Evolutionary conservation across 92 coral and sea anemone genomes (phyloP), one percentile per base, ranked within the genome.

Genomic region (Bergia sp.): DNA sequence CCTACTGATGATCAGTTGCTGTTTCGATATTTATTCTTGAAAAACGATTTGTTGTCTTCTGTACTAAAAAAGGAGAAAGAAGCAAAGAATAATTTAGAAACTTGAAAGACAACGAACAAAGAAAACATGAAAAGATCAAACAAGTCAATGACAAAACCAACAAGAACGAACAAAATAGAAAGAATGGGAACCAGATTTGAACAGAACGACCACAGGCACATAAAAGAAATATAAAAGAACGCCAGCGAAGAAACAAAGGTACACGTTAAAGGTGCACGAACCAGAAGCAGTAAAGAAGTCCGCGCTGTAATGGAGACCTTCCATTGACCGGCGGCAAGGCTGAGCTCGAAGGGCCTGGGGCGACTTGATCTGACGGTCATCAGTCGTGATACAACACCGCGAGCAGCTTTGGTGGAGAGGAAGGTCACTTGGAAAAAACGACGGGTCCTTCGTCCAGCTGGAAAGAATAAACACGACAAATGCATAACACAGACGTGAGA

Each of bases 281-380:
- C 87, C 87, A 84, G 66, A 50, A 84, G 87, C 79, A 84, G 65
- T 71, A 84, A 84, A 8, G 79, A 71, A 67, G 87, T 84, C 66
- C 16, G 42, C 20, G 79, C 39, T 15, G 43, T 45, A 5, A 84
- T 84, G 3, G 79, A 84, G 43, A 84, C 58, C 72, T 13, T 45
- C 87, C 87, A 84, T 37, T 84, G 77, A 45, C 87, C 87, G 10
- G 79, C 45, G 8, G 58, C 44, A 12, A 84, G 78, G 8, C 23
- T 36, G 79, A 84, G 64, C 66, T 71, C 87, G 5, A 67, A 73
- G 20, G 87, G 79, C 44, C 79, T 72, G n/a, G 79, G 47, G 38
- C 77, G 78, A 23, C 47, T 84, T 71, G 78, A 72, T 49, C 37
- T 47, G 16, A 84, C 87, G 8, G 87, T 84, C 67, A 84, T 45